Percentiles rank a stretch among this genome's conserved stretches.
phyloP scores from a whole-genome alignment of 1,140 invertebrate genomes.

The Brachionus rubens region DNA sequence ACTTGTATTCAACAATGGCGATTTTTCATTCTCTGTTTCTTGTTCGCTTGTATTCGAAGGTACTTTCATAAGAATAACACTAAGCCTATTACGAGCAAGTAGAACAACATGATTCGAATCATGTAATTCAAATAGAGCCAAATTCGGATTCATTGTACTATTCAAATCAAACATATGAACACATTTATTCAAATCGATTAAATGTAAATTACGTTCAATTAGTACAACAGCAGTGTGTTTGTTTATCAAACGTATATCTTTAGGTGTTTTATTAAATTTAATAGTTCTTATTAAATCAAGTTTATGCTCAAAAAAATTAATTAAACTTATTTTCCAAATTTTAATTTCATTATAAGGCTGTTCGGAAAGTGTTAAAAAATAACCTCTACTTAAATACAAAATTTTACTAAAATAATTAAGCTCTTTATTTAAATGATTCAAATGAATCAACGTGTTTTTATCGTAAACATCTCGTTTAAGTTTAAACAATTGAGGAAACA shows the following conservation, averaged over 20 bases:
- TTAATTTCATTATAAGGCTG: conserved; percentile 68
- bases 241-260: conserved; percentile 62
- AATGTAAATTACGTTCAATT: conserved; percentile 73
- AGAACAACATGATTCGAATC: conserved; percentile 74
- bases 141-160: conserved; percentile 84
- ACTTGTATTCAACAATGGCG: background rate
- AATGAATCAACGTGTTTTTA: conserved; percentile 61
- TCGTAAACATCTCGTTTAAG: background rate
- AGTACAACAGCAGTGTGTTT: conserved; percentile 72
- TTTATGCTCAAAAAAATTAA: conserved; percentile 71
- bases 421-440: conserved; percentile 71
- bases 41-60: conserved; percentile 54
- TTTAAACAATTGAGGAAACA: conserved; percentile 63
- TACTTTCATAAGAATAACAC: conserved; percentile 81
- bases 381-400: conserved; percentile 56
- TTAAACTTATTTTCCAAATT: conserved; percentile 71
- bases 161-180: conserved; percentile 71
- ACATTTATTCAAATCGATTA: conserved; percentile 75
- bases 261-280: conserved; percentile 64
- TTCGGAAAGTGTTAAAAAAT: conserved; percentile 50
- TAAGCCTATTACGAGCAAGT: conserved; percentile 79
- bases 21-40: conserved; percentile 47
- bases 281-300: conserved; percentile 68
- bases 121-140: conserved; percentile 80
- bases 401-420: conserved; percentile 71